These are phyloP conservation scores for Caenorhabditis panamensis DNA, from an alignment of 2,888 invertebrate genomes.

Conservation along the genomic window DNA sequence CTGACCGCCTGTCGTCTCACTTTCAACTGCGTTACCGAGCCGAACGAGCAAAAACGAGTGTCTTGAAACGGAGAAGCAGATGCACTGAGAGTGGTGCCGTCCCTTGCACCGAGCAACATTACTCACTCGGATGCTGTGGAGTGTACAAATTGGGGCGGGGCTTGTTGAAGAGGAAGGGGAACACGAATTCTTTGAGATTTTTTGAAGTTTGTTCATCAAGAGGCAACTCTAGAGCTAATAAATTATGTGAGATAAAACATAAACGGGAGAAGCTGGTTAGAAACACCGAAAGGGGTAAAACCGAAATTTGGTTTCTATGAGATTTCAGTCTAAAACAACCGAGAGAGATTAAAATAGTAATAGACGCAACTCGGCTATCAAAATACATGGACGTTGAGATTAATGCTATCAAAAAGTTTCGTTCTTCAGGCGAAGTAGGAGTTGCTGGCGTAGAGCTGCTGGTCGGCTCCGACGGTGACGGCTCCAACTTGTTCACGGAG, in stretches of 20 bases:
- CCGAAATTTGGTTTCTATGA: slow-evolving; percentile 27
- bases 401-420: background rate
- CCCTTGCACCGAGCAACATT: background rate
- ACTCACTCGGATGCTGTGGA: background rate
- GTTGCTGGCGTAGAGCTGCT: slow-evolving; percentile 78
- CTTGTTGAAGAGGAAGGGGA: background rate
- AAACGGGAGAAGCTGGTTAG: background rate
- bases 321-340: slow-evolving; percentile 47
- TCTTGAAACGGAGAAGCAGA: background rate
- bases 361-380: slow-evolving; percentile 13
- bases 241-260: slow-evolving; percentile 15
- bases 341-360: slow-evolving; percentile 25
- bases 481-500: slow-evolving; percentile 79
- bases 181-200: too few relatives aligned
- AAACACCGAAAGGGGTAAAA: background rate
- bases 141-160: background rate
- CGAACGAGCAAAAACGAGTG: slow-evolving; percentile 16
- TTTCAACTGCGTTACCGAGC: slow-evolving; percentile 26
- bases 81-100: slow-evolving; percentile 1
- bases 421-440: slow-evolving; percentile 73
- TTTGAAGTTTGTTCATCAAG: slow-evolving; percentile 9
- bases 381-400: slow-evolving; percentile 33
- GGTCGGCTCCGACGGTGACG: slow-evolving; percentile 76
- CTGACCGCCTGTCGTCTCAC: slow-evolving; percentile 22
- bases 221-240: slow-evolving; percentile 34